Evolutionary conservation across 2,113 vertebrate genomes (phyloP), one percentile per base, ranked within the genome.

Genomic region (Nymphicus hollandicus): DNA sequence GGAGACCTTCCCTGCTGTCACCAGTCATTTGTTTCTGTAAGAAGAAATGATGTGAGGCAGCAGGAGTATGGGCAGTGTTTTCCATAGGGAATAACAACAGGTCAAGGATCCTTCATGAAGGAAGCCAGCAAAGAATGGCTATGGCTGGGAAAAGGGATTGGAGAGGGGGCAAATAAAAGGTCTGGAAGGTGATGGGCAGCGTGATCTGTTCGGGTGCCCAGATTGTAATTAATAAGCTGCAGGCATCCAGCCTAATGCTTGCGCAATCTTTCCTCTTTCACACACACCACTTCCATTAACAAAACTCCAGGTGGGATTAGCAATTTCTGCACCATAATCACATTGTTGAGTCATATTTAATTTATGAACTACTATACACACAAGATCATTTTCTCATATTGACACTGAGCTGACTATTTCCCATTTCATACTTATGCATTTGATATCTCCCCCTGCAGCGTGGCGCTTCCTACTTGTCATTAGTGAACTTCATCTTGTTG

Each of bases 341-440:
- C 50, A 91, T 87, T 86, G 91, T 95, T 89, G 76, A 96, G 52
- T 93, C 83, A 84, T 95, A 92, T 92, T 93, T 96, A 94, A 95
- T 94, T 97, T 95, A 89, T 79, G 86, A 95, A 61, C 43, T 77
- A 47, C 91, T 89, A 47, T 25, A 84, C 64, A 86, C 83, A 93
- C 49, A 81, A 78, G 77, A 86, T 89, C 61, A 71, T 96, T 93
- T 95, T 89, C 91, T 92, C 92, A 60, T 86, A 86, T 84, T 92
- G 93, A 89, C 0, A 6, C 81, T 87, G 91, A 95, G 81, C 61
- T 92, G 80, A 92, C 94, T 95, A 91, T 95, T 94, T 95, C 70
- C 89, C 81, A 82, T 91, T 94, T 89, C 4, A 33, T 84, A 95
- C 87, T 94, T 95, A 92, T 72, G 87, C 61, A 80, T 92, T 85